Evolutionary conservation across 2,113 vertebrate genomes (phyloP), one percentile per base, ranked within the genome.

Genomic region (Pungitius pungitius): DNA sequence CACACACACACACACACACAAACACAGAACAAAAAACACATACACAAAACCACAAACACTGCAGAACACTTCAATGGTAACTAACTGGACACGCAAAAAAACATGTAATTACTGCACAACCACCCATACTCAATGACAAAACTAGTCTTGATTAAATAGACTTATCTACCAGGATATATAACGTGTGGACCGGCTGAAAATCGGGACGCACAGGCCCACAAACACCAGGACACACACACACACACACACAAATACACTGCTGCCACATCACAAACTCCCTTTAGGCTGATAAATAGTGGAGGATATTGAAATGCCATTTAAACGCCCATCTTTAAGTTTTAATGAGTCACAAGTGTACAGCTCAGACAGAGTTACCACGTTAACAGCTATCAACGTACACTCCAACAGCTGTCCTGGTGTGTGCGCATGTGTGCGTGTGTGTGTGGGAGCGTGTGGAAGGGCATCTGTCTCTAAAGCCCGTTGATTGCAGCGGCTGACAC

Each of bases 71-170:
- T n/a, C 77, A 56, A 78, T 45, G 80, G 43, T 42, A 78, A 59
- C 67, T 37, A 72, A 72, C 43, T 51, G 39, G 52, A 81, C 55
- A 57, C 64, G n/a, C 56, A 79, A 57, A 59, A 83, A 56, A 79
- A 49, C 56, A 63, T 66, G 45, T 52, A 42, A 66, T 73, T 73
- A 76, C 58, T 52, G 64, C 55, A 80, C 62, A 79, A 60, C 47
- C 51, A 79, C 26, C 22, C 62, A 58, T 6, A 71, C 61, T 63
- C 42, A 18, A 60, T 55, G 74, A 67, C 39, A 85, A 84, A 84
- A 90, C 93, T 89, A 91, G 85, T 93, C 87, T 92, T 89, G 81
- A 91, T 90, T 90, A 91, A 88, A 90, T 70, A 88, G 82, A 90
- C 62, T 15, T 73, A 89, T 86, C 80, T 82, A 87, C 76, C 85